phyloP scores from a whole-genome alignment of 2,888 invertebrate species.

The Philonicus albiceps region DNA sequence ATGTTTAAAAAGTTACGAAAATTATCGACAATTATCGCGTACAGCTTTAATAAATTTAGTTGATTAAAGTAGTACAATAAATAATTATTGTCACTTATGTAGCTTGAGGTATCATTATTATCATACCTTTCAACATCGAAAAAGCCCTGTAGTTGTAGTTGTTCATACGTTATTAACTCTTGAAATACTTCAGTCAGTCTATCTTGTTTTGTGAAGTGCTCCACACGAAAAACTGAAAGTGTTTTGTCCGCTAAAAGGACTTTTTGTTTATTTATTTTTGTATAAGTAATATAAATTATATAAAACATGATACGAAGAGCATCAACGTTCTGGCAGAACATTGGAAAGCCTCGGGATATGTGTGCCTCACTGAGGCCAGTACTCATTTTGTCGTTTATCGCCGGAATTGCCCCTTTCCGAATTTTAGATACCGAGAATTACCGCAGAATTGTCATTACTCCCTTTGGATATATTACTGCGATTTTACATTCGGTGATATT shows the following conservation, averaged over 20 bases:
- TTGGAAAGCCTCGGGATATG: constrained; percentile 57
- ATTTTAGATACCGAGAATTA: constrained; percentile 48
- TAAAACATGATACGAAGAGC: not conserved
- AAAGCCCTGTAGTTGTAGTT: not conserved
- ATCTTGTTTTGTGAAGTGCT: not conserved
- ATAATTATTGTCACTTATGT: not conserved
- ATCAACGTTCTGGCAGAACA: constrained; percentile 50
- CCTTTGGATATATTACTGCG: constrained; percentile 57
- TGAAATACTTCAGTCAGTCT: not conserved
- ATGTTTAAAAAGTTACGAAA: not conserved
- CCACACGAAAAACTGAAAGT: not conserved
- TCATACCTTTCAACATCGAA: not conserved
- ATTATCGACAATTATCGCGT: not conserved
- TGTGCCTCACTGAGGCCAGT: constrained; percentile 57
- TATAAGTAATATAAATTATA: not conserved
- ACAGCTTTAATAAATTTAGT: not conserved
- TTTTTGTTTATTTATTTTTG: not conserved
- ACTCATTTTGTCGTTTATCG: constrained; percentile 55
- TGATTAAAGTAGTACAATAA: not conserved
- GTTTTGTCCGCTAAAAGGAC: not conserved
- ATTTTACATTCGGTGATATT: constrained; percentile 54
- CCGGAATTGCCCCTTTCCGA: constrained; percentile 59
- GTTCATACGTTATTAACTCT: not conserved
- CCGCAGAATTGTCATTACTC: constrained; percentile 49
- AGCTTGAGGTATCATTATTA: not conserved